A percentile compares a stretch with the other conserved stretches of the same genome.
These are phyloP conservation scores for Leptestheria dahalacensis DNA, from an alignment of 1,140 invertebrate genomes.

Conservation along the genomic window DNA sequence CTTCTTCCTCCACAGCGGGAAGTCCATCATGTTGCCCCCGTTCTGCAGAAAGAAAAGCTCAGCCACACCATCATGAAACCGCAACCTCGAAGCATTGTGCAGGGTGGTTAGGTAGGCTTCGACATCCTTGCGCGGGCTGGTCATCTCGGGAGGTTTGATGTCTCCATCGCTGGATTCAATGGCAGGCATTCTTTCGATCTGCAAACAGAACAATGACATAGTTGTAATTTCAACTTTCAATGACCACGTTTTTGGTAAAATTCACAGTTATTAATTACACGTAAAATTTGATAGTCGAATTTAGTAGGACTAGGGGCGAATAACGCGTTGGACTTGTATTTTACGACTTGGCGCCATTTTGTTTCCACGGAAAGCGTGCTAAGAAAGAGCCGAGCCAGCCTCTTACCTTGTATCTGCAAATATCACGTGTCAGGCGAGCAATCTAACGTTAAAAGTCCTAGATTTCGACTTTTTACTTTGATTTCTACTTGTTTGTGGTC, in stretches of 20 bases:
- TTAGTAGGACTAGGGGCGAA: background rate
- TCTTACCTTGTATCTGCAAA: conserved; percentile 5
- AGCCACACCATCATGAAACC: conserved; percentile 59
- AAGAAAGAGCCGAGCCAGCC: background rate
- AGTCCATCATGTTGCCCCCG: conserved; percentile 75
- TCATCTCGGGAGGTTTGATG: background rate
- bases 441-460: background rate
- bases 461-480: background rate
- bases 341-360: background rate
- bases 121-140: background rate
- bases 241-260: background rate
- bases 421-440: conserved; percentile 4
- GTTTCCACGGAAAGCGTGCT: background rate
- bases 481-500: background rate
- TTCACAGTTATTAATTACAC: background rate
- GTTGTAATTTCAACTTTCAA: background rate
- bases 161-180: background rate
- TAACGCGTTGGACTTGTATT: background rate
- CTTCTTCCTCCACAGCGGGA: conserved; percentile 59
- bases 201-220: background rate
- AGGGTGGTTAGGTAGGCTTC: background rate
- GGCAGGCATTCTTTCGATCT: conserved; percentile 4
- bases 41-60: conserved; percentile 72
- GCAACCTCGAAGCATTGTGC: conserved; percentile 27
- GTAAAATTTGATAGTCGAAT: background rate